These are phyloP conservation scores for Lipotes vexillifer DNA, from an alignment of 2,113 vertebrate genomes.

Conservation along the genomic window DNA sequence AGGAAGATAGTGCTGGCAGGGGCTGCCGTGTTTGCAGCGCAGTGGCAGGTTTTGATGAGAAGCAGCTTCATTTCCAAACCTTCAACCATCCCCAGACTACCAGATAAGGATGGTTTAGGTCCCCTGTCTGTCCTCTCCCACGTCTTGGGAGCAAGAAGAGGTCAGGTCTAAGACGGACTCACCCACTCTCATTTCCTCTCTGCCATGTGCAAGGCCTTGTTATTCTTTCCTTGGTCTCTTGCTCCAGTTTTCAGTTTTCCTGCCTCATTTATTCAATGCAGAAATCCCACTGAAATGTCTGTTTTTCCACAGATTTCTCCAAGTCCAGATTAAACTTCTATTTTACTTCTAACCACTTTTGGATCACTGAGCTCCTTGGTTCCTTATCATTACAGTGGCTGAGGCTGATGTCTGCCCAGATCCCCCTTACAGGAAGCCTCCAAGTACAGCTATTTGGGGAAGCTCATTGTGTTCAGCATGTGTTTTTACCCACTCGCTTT, in stretches of 20 bases:
- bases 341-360: conserved; percentile 1
- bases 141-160: not conserved
- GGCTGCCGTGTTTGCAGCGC: not conserved
- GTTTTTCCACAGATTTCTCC: conserved; percentile 49
- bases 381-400: not conserved
- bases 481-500: not conserved
- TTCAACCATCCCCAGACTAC: not conserved
- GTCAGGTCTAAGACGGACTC: not conserved
- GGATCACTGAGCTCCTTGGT: not conserved
- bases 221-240: not conserved
- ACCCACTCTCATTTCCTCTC: accelerated
- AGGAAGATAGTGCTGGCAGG: not conserved
- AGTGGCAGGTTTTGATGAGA: not conserved
- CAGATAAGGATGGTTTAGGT: not conserved
- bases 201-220: not conserved
- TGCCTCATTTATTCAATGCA: not conserved
- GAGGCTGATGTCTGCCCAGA: not conserved
- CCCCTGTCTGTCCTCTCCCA: not conserved
- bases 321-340: not conserved
- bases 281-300: conserved; percentile 17
- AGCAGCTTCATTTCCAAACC: not conserved
- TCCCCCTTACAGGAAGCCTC: not conserved
- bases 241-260: not conserved
- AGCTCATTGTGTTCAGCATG: not conserved
- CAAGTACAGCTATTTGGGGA: accelerated